These are phyloP conservation scores for Acronicta leporina DNA, from an alignment of 2,888 invertebrate genomes.

Conservation along the genomic window DNA sequence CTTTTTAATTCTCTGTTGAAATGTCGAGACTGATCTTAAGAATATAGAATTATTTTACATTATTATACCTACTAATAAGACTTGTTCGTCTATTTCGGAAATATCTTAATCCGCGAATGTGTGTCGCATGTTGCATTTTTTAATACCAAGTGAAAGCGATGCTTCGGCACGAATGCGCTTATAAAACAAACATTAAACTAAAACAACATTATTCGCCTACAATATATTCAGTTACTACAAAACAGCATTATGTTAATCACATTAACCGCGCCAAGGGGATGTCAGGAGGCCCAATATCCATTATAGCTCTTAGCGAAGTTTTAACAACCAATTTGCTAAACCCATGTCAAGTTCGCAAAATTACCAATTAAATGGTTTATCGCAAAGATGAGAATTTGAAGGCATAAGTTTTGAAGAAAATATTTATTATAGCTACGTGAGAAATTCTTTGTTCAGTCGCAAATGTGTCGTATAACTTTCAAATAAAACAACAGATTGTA, in stretches of 20 bases:
- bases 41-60: no score
- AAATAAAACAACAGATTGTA: no score
- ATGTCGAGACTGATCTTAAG: no score
- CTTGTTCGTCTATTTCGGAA: no score
- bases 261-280: constrained; percentile 28
- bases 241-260: constrained; percentile 34
- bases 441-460: constrained; percentile 1
- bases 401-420: constrained; percentile 21
- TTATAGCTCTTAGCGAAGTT: constrained; percentile 57
- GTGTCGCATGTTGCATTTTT: no score
- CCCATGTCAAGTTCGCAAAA: constrained; percentile 61
- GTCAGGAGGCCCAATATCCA: constrained; percentile 37
- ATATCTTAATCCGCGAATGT: no score
- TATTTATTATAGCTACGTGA: neutral
- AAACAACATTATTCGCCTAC: neutral
- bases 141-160: no score
- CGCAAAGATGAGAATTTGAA: constrained; percentile 23
- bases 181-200: no score
- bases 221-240: constrained; percentile 9
- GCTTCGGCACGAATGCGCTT: no score
- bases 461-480: neutral
- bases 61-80: no score
- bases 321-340: constrained; percentile 64
- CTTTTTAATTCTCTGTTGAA: no score
- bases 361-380: constrained; percentile 55